Percentiles rank a stretch among this genome's conserved stretches.
Evolutionary conservation across 2,888 invertebrate species (phyloP).

Genomic region (Sarcophaga carnaria): DNA sequence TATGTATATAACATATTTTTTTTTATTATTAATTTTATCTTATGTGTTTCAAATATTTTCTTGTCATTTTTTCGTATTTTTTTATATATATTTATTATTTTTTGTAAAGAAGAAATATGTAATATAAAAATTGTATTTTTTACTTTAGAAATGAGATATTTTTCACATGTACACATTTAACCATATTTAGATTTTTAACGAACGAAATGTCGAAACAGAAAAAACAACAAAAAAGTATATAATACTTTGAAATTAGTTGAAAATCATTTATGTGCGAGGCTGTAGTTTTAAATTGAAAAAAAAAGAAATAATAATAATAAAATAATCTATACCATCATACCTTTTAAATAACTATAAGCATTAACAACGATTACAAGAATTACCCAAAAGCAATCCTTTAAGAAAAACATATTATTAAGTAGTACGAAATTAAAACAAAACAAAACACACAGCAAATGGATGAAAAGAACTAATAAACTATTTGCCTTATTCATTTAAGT

Average conservation of each 20-base stretch:
- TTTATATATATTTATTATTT: conserved; percentile 60
- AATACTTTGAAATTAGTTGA: conserved; percentile 46
- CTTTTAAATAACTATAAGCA: conserved; percentile 68
- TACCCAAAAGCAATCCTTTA: conserved; percentile 69
- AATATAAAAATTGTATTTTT: conserved; percentile 54
- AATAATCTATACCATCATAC: conserved; percentile 68
- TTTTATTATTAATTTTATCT: conserved; percentile 68
- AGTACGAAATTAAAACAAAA: conserved; percentile 57
- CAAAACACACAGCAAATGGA: conserved; percentile 28
- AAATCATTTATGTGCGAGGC: conserved; percentile 66
- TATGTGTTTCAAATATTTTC: conserved; percentile 74
- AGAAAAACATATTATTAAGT: conserved; percentile 68
- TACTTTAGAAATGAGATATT: conserved; percentile 30
- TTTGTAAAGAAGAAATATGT: conserved; percentile 61
- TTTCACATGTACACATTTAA: conserved; percentile 42
- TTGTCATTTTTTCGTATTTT: conserved; percentile 72
- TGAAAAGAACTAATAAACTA: conserved; percentile 13
- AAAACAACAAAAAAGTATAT: conserved; percentile 42
- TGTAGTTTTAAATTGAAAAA: conserved; percentile 66
- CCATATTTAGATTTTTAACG: conserved; percentile 48
- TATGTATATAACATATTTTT: conserved; percentile 62
- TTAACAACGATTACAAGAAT: conserved; percentile 70
- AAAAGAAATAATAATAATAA: conserved; percentile 32
- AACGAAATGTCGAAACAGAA: conserved; percentile 36
- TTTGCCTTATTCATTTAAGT: conserved; percentile 60